A percentile compares a stretch with the other conserved stretches of the same genome.
Conservation (phyloP, 2,888 invertebrate species). For the Alsophila aescularia region DNA sequence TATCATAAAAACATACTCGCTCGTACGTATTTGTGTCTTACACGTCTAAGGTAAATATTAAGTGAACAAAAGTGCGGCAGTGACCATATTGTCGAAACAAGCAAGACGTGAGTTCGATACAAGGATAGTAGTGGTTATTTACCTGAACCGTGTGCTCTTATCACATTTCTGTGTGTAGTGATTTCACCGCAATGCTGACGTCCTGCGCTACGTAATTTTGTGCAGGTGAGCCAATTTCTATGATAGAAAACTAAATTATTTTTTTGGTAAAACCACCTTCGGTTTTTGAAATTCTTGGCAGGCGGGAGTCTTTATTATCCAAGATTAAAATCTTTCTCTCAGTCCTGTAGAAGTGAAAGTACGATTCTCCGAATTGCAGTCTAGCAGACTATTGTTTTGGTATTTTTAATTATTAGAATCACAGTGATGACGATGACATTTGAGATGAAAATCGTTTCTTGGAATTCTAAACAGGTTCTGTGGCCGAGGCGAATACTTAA, state of each 20-base stretch:
- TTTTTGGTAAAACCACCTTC: slow-evolving; percentile 20
- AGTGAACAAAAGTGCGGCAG: slow-evolving; percentile 52
- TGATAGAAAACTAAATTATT: slow-evolving; percentile 39
- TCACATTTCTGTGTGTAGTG: slow-evolving; percentile 57
- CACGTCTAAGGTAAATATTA: slow-evolving; percentile 45
- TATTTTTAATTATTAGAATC: slow-evolving; percentile 31
- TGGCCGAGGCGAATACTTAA: not conserved
- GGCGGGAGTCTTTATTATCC: slow-evolving; percentile 23
- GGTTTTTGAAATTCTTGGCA: slow-evolving; percentile 31
- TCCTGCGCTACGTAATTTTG: slow-evolving; percentile 49
- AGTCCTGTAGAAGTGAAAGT: slow-evolving; percentile 54
- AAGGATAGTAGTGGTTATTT: slow-evolving; percentile 60
- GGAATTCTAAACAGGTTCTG: slow-evolving; percentile 25
- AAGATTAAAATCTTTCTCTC: slow-evolving; percentile 45
- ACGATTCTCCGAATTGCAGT: slow-evolving; percentile 34
- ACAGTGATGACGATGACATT: slow-evolving; percentile 14
- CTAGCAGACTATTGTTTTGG: slow-evolving; percentile 48
- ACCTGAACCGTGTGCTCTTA: slow-evolving; percentile 59
- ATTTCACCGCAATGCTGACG: slow-evolving; percentile 60
- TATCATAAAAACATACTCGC: slow-evolving; percentile 47
- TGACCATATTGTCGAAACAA: slow-evolving; percentile 61
- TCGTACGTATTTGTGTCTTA: slow-evolving; percentile 47
- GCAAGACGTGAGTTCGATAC: slow-evolving; percentile 45
- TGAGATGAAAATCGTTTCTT: slow-evolving; percentile 28
- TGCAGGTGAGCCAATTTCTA: slow-evolving; percentile 57